phyloP scores from a whole-genome alignment of 1,140 invertebrate species.

The Branchinecta lindahli region DNA sequence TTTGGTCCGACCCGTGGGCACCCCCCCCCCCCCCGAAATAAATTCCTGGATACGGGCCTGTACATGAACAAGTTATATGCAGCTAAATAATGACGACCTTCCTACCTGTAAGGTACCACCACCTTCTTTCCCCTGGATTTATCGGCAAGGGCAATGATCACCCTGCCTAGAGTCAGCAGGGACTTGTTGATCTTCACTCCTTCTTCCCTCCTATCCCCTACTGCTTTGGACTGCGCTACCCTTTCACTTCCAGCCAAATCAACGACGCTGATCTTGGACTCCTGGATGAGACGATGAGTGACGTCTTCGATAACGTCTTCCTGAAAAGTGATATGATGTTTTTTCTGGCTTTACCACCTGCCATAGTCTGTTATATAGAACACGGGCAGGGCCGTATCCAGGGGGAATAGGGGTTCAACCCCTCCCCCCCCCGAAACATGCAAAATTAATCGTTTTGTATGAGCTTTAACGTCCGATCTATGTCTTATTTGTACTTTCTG shows the following conservation, averaged over 20 bases:
- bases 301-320: conserved; percentile 31
- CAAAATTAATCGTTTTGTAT: no score
- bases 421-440: no score
- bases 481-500: no score
- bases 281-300: conserved; percentile 30
- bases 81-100: neutral
- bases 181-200: conserved; percentile 63
- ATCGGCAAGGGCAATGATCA: conserved; percentile 49
- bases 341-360: no score
- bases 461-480: no score
- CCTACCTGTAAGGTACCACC: conserved; percentile 39
- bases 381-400: no score
- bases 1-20: no score
- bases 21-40: no score
- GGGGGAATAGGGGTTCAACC: no score
- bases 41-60: no score
- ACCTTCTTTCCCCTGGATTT: conserved; percentile 34
- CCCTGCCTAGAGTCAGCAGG: conserved; percentile 63
- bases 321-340: conserved; percentile 21
- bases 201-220: conserved; percentile 49
- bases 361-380: no score
- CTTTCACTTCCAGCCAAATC: conserved; percentile 75
- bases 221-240: conserved; percentile 45
- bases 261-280: conserved; percentile 63
- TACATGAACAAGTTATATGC: no score